A percentile compares a stretch with the other conserved stretches of the same genome.
phyloP scores from a whole-genome alignment of 2,797 vertebrate genomes.

The Jordanella pulchra region DNA sequence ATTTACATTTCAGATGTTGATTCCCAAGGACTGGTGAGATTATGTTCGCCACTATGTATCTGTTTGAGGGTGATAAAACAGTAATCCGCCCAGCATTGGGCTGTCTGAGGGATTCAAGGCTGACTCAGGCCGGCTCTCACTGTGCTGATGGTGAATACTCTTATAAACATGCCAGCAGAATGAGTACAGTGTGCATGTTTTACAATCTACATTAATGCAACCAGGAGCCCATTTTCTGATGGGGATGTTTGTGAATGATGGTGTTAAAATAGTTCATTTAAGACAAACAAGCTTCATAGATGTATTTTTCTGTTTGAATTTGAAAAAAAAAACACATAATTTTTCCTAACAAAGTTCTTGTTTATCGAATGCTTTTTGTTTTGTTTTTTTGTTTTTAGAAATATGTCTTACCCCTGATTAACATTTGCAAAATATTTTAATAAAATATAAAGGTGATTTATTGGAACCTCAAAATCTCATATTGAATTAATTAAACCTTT shows the following conservation, averaged over 20 bases:
- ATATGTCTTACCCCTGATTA: too few relatives aligned
- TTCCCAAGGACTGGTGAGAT: constrained; percentile 61
- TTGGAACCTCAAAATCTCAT: too few relatives aligned
- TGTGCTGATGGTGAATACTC: constrained; percentile 23
- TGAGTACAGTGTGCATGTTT: constrained; percentile 13
- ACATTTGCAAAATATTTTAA: too few relatives aligned
- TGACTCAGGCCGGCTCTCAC: constrained; percentile 48
- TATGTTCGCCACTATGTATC: constrained; percentile 53
- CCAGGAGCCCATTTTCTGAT: constrained; percentile 8
- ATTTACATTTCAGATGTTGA: constrained; percentile 63
- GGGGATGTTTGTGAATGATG: constrained; percentile 1
- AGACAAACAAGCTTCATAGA: background rate
- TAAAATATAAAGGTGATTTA: too few relatives aligned
- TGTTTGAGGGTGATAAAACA: constrained; percentile 67
- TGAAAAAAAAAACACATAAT: background rate
- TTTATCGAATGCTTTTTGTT: too few relatives aligned
- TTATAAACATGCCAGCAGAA: constrained; percentile 26
- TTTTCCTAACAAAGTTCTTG: too few relatives aligned
- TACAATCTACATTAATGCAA: constrained; percentile 7
- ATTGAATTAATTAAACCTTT: too few relatives aligned
- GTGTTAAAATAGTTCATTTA: constrained; percentile 5
- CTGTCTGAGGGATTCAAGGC: constrained; percentile 54
- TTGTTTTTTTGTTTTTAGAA: too few relatives aligned
- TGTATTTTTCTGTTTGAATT: background rate
- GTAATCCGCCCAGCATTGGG: constrained; percentile 61